These are phyloP conservation scores for Schizopygopsis pylzovi DNA, from an alignment of 2,797 vertebrate genomes.

Conservation along the genomic window DNA sequence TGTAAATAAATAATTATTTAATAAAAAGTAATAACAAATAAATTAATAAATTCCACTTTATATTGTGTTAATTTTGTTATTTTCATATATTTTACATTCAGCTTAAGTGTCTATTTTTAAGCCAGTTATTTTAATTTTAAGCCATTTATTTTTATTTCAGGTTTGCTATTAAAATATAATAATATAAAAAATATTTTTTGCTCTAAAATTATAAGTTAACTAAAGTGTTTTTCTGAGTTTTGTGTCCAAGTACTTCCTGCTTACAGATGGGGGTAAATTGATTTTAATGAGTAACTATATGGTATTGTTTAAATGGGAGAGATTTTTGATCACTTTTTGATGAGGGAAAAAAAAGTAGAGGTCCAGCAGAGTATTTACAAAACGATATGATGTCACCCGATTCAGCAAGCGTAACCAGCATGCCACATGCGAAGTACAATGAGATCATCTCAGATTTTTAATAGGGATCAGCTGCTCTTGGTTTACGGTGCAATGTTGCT, in stretches of 20 bases:
- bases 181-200: not conserved
- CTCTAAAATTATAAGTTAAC: not conserved
- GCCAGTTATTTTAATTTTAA: not conserved
- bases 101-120: not conserved
- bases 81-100: not conserved
- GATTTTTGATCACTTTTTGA: not conserved
- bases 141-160: not conserved
- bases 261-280: not conserved
- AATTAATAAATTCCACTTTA: not conserved
- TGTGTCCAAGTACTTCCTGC: not conserved
- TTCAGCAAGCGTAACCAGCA: slow-evolving; percentile 25
- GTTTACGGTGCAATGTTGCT: slow-evolving; percentile 1
- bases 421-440: slow-evolving; percentile 34
- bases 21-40: not conserved
- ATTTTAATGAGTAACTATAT: not conserved
- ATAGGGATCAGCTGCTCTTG: slow-evolving; percentile 33
- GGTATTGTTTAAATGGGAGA: not conserved
- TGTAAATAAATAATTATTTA: too few species aligned
- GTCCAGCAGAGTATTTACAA: not conserved
- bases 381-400: not conserved
- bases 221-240: not conserved
- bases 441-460: slow-evolving; percentile 45
- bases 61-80: not conserved
- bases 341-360: not conserved
- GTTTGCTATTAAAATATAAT: not conserved